Conservation (phyloP, 2,113 vertebrate species). For the Pachycephala philippinensis region DNA sequence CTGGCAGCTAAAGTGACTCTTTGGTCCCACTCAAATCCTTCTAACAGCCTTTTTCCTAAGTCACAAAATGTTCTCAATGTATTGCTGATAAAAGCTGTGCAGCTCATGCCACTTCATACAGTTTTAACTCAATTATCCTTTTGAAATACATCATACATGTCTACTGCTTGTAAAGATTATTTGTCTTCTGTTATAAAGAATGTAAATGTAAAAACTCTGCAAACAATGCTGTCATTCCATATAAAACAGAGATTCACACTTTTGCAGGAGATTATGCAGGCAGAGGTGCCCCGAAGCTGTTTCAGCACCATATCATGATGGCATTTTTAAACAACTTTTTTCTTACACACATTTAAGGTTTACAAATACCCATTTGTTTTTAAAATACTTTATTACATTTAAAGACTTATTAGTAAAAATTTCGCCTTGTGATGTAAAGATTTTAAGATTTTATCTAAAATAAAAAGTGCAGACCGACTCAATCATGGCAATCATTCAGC, state of each 20-base stretch:
- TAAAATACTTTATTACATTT: neutral
- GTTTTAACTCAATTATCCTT: neutral
- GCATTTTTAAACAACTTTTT: neutral
- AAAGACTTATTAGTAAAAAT: neutral
- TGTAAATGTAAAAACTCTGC: neutral
- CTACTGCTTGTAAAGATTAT: neutral
- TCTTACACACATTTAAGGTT: neutral
- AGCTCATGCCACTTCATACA: fast-evolving
- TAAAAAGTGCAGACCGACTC: neutral
- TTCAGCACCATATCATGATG: neutral
- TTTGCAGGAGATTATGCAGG: neutral
- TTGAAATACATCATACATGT: neutral
- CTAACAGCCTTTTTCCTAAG: neutral
- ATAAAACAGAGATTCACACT: neutral
- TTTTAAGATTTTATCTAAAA: neutral
- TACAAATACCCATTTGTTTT: neutral
- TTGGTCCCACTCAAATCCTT: neutral
- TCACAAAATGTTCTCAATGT: neutral
- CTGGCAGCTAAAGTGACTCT: neutral
- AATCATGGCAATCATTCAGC: neutral
- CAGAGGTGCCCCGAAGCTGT: neutral
- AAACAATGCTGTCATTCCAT: neutral
- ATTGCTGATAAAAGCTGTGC: neutral
- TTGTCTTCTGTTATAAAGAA: neutral
- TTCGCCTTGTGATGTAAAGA: neutral